Evolutionary conservation across 2,113 vertebrate genomes (phyloP).

Genomic region (Tringa solitaria): DNA sequence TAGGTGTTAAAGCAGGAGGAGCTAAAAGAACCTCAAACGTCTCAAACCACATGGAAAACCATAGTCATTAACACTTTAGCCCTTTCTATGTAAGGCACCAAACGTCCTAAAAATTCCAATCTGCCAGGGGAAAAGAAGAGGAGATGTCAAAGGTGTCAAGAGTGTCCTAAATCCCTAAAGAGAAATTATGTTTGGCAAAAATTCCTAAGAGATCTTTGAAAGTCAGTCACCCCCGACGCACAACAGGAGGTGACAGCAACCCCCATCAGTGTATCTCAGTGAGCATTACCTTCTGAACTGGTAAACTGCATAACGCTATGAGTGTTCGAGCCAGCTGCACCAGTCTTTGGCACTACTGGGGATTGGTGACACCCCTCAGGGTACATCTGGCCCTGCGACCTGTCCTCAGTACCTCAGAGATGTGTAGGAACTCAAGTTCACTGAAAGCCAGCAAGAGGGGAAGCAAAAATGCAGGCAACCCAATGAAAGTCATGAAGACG

Average conservation of each 20-base stretch:
- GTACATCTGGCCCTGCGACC: background rate
- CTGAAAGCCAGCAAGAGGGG: background rate
- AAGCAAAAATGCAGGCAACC: background rate
- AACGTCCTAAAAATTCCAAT: background rate
- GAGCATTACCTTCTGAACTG: background rate
- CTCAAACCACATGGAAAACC: background rate
- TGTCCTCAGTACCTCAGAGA: background rate
- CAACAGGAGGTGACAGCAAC: background rate
- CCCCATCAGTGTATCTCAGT: background rate
- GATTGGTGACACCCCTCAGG: background rate
- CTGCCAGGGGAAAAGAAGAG: background rate
- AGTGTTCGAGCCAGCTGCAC: background rate
- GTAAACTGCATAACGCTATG: background rate
- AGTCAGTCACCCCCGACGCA: background rate
- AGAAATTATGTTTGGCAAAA: background rate
- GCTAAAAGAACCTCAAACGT: background rate
- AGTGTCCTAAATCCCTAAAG: background rate
- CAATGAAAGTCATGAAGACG: background rate
- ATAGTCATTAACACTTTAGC: background rate
- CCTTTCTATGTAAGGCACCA: background rate
- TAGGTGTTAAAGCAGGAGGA: background rate
- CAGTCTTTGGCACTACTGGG: background rate
- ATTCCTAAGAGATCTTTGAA: background rate
- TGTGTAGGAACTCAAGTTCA: background rate
- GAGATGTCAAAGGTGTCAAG: background rate